Evolutionary conservation across 2,113 vertebrate genomes (phyloP), one percentile per base, ranked within the genome.

Genomic region (Laterallus jamaicensis): DNA sequence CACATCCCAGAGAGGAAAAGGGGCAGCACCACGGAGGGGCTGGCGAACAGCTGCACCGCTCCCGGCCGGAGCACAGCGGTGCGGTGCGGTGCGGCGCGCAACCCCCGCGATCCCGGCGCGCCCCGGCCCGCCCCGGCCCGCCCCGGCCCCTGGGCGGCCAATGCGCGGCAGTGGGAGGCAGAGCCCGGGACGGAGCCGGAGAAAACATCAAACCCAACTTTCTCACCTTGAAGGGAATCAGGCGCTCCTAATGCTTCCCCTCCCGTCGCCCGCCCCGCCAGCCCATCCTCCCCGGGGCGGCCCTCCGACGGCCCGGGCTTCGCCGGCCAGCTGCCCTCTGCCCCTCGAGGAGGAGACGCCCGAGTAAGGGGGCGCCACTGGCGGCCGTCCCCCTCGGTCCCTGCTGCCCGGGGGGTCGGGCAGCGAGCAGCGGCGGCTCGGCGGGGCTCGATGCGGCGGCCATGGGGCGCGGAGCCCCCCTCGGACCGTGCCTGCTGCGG

Each of bases 381-480:
- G 47, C 29, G 7, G 7, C 56, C 9, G 35, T 19, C 26, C 67
- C 58, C 8, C 28, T 50, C 40, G 58, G 40, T 29, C 35, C 50
- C 18, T 5, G 55, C 86, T 7, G 55, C 39, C 54, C 26, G 55
- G 70, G 54, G 56, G 25, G 19, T 21, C 28, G 39, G 44, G n/a
- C 54, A 24, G 50, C 55, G 84, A 75, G 75, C 82, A 64, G 90
- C 35, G 29, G 71, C 58, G 19, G 13, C 49, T 25, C 56, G n/a
- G 56, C 42, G 74, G 92, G 95, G 89, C 96, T 97, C 91, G 95
- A 98, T 98, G 98, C 96, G 40, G 96, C 80, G 98, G 98, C 82
- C 95, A 99, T 99, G 99, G 98, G 98, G 96, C 96, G 81, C 80
- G 97, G 95, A 88, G 92, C 92, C 78, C 93, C 94, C 92, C 91